Evolutionary conservation across 2,113 vertebrate genomes (phyloP), one percentile per base, ranked within the genome.

Genomic region (Nipponia nippon): DNA sequence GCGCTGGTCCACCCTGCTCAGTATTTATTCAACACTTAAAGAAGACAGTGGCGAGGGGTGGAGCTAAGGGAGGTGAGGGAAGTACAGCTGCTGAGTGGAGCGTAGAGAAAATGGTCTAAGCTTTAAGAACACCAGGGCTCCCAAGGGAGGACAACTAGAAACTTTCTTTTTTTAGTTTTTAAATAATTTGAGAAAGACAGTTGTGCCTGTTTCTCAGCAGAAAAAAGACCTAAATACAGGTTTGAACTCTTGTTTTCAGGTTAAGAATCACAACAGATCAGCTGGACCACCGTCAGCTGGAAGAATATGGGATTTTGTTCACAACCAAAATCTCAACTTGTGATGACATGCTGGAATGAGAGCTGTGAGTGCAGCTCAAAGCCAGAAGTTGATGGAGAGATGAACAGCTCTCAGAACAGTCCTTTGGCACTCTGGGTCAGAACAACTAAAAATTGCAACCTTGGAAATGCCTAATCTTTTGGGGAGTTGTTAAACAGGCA

Each of bases 341-440:
- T 16, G 17, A 61, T 52, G 18, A 38, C 23, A 21, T 0, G 0
- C 56, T n/a, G 30, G 56, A 87, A 79, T 3, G 26, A 79, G 17
- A 65, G 18, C 32, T 83, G 16, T 8, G n/a, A 83, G 29, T 4
- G 17, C 75, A 91, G 49, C 69, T 89, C 80, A 44, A 88, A 78
- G 40, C 15, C 49, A 83, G 52, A 83, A 77, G 62, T 3, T 70
- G 34, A 32, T 11, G 38, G 42, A 69, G 32, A 40, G 26, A 38
- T 77, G n/a, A 81, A 59, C 32, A 84, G 29, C 26, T 47, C 69
- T 80, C 27, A 40, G 34, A 85, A 13, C 46, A 82, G 42, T 44
- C 16, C 40, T 58, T n/a, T 34, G 26, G 46, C 23, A 44, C 27
- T 52, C 21, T 84, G 69, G 5, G 22, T 75, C 44, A 61, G 46